Evolutionary conservation across 2,797 vertebrate species (phyloP), one percentile per base, ranked within the genome.

Genomic region (Anguilla marmorata): DNA sequence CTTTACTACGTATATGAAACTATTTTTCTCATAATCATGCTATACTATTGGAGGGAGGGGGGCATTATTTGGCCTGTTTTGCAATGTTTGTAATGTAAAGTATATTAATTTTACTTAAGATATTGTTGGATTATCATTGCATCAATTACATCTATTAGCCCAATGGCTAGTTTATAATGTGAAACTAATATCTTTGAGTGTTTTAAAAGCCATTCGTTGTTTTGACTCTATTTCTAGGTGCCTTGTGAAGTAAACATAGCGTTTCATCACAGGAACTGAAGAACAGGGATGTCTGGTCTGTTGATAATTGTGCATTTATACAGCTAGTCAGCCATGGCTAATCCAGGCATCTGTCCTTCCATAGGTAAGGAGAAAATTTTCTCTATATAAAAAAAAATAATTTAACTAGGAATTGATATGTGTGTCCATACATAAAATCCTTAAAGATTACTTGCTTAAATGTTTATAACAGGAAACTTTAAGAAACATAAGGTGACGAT

Each of bases 271-370:
- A 33, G 41, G 24, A n/a, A 54, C 45, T 54, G 82, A 54, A 84
- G 14, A 82, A 82, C 82, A 27, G 50, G 50, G 50, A 84, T 56
- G 83, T 84, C 56, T 84, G 83, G 83, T 84, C 83, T 58, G 37
- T 12, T 54, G 83, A 58, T 84, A 11, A 58, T 84, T 84, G 52
- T 56, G n/a, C 27, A 84, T 84, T 52, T 30, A 14, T 58, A 24
- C 6, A 16, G 50, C 27, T 56, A 24, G 24, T n/a, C 41, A 24
- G 45, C 21, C 79, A n/a, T 82, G 79, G 79, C 5, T 50, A 82
- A 82, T 50, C 5, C 79, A 50, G 79, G 45, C 45, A 48, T 48
- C 19, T 82, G 19, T 82, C 19, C 45, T 48, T 45, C 45, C 9
- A 24, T 82, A 45, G 76, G 12, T n/a, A 45, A 24, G 37, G 7